Evolutionary conservation across 1,140 invertebrate species (phyloP), one percentile per base, ranked within the genome.

Genomic region (Leptonema lineaticorne): DNA sequence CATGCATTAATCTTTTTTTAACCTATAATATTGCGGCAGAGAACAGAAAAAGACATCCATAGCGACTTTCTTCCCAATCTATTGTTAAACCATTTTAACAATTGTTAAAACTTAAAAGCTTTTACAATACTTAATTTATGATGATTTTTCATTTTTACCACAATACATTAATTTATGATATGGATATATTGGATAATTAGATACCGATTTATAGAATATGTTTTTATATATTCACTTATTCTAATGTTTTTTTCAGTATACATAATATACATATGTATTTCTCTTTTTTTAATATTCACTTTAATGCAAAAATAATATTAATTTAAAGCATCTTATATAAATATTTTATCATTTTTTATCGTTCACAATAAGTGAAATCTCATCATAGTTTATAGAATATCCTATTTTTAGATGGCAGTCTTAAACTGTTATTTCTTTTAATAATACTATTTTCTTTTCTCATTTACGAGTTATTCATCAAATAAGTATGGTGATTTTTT

Each of bases 261-360:
- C 16, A 14, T 41, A n/a, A 41, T 41, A 41, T 41, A 14, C 37
- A 41, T 41, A 16, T 41, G 16, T 9, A 14, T 16, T 14, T 41
- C 16, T 14, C 16, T 41, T 41, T 41, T 2, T 53, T 50, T 16
- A 50, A 50, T 50, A 50, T 45, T 45, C 14, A 9, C 16, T 45
- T 45, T n/a, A n/a, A n/a, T 53, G 22, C 22, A 53, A 53, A 53
- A 53, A 53, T 53, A 53, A 53, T 53, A 53, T 53, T 53, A 26
- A 26, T 11, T 14, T 53, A 53, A 53, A 53, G 50, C 50, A 53
- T 53, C 50, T 53, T 53, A 22, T 53, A 53, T 41, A 20, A 53
- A 53, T 53, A 53, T 24, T 53, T 53, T 53, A 53, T 3, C 27
- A 22, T n/a, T n/a, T n/a, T n/a, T n/a, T 24, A 53, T 9, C 37